Percentiles rank a stretch among this genome's conserved stretches.
These are phyloP conservation scores for Mareca penelope DNA, from an alignment of 2,797 vertebrate genomes.

Conservation along the genomic window DNA sequence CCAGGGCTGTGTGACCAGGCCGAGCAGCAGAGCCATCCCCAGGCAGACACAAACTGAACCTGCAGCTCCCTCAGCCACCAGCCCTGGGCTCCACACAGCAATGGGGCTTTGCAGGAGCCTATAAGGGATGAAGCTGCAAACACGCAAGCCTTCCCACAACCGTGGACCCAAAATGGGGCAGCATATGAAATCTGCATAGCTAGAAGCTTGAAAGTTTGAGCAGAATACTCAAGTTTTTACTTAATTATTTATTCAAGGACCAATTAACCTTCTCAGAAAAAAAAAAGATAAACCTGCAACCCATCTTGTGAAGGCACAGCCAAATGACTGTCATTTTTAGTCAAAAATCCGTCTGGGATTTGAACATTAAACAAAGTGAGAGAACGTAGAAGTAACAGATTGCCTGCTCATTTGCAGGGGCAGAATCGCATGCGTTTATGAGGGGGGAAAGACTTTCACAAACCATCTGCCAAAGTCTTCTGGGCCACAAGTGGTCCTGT, in stretches of 20 bases:
- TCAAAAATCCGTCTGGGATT: not conserved
- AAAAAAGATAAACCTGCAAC: not conserved
- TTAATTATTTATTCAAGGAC: not conserved
- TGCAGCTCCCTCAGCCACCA: not conserved
- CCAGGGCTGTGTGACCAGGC: not conserved
- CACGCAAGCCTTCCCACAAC: not conserved
- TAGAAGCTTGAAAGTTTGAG: not conserved
- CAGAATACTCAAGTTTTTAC: not conserved
- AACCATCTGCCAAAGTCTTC: constrained; percentile 44
- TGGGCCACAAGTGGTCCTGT: not conserved
- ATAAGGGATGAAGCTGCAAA: not conserved
- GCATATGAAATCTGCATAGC: not conserved
- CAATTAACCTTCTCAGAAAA: not conserved
- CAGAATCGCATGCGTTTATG: fast-evolving
- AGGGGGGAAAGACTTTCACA: constrained; percentile 8
- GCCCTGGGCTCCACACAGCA: fast-evolving
- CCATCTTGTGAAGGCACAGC: not conserved
- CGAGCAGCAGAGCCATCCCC: not conserved
- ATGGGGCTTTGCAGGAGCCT: not conserved
- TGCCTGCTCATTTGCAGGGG: constrained; percentile 50
- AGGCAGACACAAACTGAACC: no score
- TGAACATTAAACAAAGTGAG: constrained; percentile 17
- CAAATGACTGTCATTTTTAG: not conserved
- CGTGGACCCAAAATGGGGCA: not conserved
- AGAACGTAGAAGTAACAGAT: constrained; percentile 37